Base-by-base conservation (phyloP, 30 jellyfish, hydroid and myxozoan species). In the Pelagia noctiluca region DNA sequence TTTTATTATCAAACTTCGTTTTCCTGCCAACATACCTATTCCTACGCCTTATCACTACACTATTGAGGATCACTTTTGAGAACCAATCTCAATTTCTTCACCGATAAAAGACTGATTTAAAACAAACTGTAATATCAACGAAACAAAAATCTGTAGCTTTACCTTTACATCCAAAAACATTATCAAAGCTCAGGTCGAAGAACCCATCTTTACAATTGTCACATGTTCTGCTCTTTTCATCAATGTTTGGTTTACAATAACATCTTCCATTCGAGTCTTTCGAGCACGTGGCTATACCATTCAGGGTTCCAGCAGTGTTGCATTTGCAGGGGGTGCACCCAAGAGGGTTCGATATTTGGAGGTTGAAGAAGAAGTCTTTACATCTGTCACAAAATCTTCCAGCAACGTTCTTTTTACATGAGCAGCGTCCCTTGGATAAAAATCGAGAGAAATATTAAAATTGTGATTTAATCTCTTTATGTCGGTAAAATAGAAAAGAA, bases 311-410 rank as follows among this genome's bases (percentile, higher is more conserved):
- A 8, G 85, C 50, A 36, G 78, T 25, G 46, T 87, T 76, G 48
- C 97, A 90, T 37, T 83, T 84, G 48, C 97, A 90, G 13, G 89
- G 76, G 7, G 76, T 26, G 35, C 97, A 90, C 35, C 97, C 97
- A 18, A 32, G 50, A 21, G 96, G 97, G 30, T 90, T 90, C 21
- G 83, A 38, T 36, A 84, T 29, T 48, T 69, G 79, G 76, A 90
- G 38, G 7, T 53, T 70, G 50, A 37, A 90, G 54, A 8, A 90
- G 3, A 49, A 35, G 23, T 52, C 93, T 61, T 90, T 90, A 75
- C 97, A 90, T 12, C 84, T 69, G n/a, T 76, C 83, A 35, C 97
- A 90, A 11, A 49, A 35, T 1, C 46, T 37, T 0, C 97, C 97
- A 31, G 65, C 88, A 24, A 90, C 97, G 26, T 76, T 35, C 19